Evolutionary conservation across 2,888 invertebrate species (phyloP), one percentile per base, ranked within the genome.

Genomic region (Brassicogethes aeneus): DNA sequence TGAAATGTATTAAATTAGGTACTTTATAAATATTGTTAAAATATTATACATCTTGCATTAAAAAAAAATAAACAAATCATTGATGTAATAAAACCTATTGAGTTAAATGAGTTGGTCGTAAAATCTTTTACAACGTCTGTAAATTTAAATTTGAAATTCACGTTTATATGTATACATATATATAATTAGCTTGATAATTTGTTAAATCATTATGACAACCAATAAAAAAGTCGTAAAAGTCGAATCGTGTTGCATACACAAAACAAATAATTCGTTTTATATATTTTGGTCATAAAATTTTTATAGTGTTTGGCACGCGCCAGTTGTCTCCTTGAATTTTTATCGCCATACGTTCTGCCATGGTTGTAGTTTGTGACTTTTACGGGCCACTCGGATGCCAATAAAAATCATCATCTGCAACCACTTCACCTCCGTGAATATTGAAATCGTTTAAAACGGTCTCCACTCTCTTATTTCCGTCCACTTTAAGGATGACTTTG

Each of bases 371-470:
- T 23, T 23, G 5, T 23, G 23, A 23, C 23, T 23, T 23, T 23
- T 23, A 23, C 33, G 33, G 33, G 12, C 36, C 16, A 16, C 10
- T 16, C 15, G 36, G 23, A 23, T 23, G 23, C 23, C 23, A 23
- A 37, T n/a, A 10, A 74, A 74, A 74, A 73, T 70, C 67, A 65
- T 63, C 70, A 69, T 72, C 60, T 71, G 72, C 70, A 66, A 64
- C 71, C 70, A 69, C 61, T 32, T 41, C 13, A 41, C 33, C 12
- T 12, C 14, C 17, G 33, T 32, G 32, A 32, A 33, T 39, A 32
- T 32, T 32, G 32, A 32, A 32, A 32, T 60, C 54, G 52, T 52
- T 57, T 57, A 55, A 60, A 23, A 23, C 5, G n/a, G n/a, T n/a
- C n/a, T n/a, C n/a, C n/a, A n/a, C n/a, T n/a, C n/a, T n/a, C 23